Conservation (phyloP, 92 coral and sea anemone genomes). For the Actinostola sp. region DNA sequence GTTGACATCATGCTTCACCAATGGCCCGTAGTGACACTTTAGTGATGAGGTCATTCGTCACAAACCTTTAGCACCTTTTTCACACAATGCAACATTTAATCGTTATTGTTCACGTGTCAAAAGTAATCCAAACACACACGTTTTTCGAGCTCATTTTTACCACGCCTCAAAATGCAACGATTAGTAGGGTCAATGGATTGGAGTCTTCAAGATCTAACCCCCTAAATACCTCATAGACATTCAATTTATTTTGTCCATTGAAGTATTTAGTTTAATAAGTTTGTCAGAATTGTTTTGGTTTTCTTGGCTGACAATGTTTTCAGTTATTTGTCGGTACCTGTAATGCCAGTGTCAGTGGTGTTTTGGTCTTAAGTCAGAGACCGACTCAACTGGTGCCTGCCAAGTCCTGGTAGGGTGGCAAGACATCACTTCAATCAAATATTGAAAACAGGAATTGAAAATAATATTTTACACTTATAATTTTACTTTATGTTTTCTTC, state of each 20-base stretch:
- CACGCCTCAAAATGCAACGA: neutral
- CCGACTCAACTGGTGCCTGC: conserved; percentile 25
- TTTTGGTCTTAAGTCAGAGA: conserved; percentile 12
- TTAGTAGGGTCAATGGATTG: too few species aligned
- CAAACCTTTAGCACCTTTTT: neutral
- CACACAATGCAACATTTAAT: neutral
- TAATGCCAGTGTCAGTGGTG: neutral
- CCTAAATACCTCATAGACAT: neutral
- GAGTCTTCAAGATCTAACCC: too few species aligned
- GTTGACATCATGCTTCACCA: conserved; percentile 35
- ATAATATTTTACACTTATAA: neutral
- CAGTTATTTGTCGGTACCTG: conserved; percentile 19
- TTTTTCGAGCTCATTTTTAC: neutral
- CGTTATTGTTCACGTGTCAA: conserved; percentile 10
- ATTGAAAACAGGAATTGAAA: neutral
- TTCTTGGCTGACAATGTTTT: conserved; percentile 16
- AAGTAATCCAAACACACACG: neutral
- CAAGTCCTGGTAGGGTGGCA: conserved; percentile 3
- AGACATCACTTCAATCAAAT: neutral
- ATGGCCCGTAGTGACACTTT: conserved; percentile 19
- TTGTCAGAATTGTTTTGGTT: conserved; percentile 16
- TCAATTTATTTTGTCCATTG: neutral
- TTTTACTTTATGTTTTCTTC: neutral
- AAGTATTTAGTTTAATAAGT: neutral
- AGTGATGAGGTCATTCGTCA: conserved; percentile 38